phyloP scores from a whole-genome alignment of 2,888 invertebrate genomes.

The Anthophora plumipes region DNA sequence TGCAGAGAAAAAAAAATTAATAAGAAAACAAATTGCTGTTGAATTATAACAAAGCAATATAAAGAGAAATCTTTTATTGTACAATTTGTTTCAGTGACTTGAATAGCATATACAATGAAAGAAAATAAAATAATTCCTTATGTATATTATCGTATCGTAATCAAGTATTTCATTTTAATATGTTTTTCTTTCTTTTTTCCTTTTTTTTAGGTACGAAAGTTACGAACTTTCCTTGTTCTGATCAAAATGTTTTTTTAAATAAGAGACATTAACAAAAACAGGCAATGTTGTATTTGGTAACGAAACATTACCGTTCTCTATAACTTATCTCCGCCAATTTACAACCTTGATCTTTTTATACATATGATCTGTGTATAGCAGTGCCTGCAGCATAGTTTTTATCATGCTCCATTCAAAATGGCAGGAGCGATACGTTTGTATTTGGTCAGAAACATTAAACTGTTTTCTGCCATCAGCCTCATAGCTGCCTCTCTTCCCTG shows the following conservation, averaged over 20 bases:
- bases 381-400: slow-evolving; percentile 48
- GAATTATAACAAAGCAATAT: slow-evolving; percentile 37
- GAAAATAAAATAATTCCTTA: slow-evolving; percentile 52
- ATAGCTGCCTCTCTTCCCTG: slow-evolving; percentile 78
- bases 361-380: slow-evolving; percentile 38
- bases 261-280: slow-evolving; percentile 65
- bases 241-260: slow-evolving; percentile 43
- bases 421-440: slow-evolving; percentile 49
- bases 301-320: slow-evolving; percentile 66
- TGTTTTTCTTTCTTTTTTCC: too few relatives aligned
- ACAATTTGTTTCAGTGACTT: slow-evolving; percentile 49
- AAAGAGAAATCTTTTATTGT: slow-evolving; percentile 61
- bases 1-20: slow-evolving; percentile 16
- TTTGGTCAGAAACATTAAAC: slow-evolving; percentile 59
- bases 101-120: slow-evolving; percentile 54
- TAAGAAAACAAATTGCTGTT: slow-evolving; percentile 27
- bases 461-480: slow-evolving; percentile 79
- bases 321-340: slow-evolving; percentile 54
- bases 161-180: slow-evolving; percentile 32
- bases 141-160: slow-evolving; percentile 46
- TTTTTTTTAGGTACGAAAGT: slow-evolving; percentile 26
- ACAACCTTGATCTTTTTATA: slow-evolving; percentile 54
- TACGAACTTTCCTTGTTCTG: slow-evolving; percentile 30
- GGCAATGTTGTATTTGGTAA: slow-evolving; percentile 61
- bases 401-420: slow-evolving; percentile 38